A percentile compares a stretch with the other conserved stretches of the same genome.
Conservation (phyloP, 2,113 vertebrate species). For the Grallaria varia region DNA sequence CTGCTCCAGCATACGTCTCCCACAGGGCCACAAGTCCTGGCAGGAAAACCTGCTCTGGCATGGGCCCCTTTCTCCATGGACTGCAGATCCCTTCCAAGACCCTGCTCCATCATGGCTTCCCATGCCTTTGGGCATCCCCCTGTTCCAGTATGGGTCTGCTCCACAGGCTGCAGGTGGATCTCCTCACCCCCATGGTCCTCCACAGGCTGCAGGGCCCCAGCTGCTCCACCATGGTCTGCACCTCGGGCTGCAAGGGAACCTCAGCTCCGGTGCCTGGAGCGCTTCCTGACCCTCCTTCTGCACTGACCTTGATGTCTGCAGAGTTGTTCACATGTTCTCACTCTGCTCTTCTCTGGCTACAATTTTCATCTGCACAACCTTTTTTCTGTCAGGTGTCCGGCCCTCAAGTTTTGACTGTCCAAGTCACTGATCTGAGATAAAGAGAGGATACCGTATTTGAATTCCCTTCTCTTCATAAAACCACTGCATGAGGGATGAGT, state of each 20-base stretch:
- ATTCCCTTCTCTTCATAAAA: background rate
- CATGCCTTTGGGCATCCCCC: background rate
- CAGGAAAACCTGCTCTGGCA: background rate
- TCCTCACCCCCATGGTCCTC: background rate
- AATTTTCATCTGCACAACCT: background rate
- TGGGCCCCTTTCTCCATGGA: background rate
- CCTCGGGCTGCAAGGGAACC: background rate
- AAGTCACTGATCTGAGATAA: background rate
- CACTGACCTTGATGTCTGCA: background rate
- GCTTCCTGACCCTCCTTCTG: background rate
- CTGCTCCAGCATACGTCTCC: too few relatives aligned
- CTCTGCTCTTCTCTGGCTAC: background rate
- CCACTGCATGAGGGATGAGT: background rate
- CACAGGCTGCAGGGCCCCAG: background rate
- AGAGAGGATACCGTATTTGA: background rate
- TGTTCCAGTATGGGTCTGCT: background rate
- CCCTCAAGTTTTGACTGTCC: background rate
- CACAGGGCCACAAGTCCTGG: background rate
- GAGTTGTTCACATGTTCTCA: background rate
- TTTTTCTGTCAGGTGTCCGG: background rate
- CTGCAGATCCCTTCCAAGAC: background rate
- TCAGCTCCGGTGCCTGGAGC: background rate
- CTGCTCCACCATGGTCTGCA: background rate
- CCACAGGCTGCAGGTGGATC: background rate
- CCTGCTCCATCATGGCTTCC: background rate